Base-by-base conservation (phyloP, 2,888 invertebrate species). In the Barypeithes pellucidus region DNA sequence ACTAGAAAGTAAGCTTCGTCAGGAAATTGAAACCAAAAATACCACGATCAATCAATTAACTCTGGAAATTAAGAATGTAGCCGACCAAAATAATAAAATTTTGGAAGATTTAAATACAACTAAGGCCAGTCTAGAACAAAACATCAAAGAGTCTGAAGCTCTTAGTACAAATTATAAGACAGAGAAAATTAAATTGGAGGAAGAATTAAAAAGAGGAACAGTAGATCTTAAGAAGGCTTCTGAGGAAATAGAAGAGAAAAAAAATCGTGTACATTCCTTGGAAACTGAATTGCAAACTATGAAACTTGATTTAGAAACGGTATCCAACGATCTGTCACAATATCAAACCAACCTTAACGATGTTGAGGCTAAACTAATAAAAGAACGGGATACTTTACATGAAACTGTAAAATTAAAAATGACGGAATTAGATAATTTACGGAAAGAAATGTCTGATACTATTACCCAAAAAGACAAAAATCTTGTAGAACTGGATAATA, bases 401-500 rank as follows among this genome's bases (percentile, higher is more conserved):
- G 80, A 83, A 61, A 77, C 78, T 9, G 77, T 86, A 41, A 83
- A 85, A 71, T 20, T 81, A 29, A 87, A 86, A 78, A 82, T 83
- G 7, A 75, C 77, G 0, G 82, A 85, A 57, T 78, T 86, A 16
- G 85, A 87, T 59, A 82, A 85, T 68, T 76, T 74, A 2, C 85
- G 85, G 67, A 82, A 84, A 33, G 83, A 85, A 69, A 82, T 72
- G 24, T 29, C 72, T 11, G 75, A 76, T n/a, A 71, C 70, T 7
- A 54, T 75, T 50, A 78, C 80, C 11, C 81, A 86, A 72, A 79
- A 85, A 12, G 81, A 82, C 65, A 78, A 81, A 72, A 88, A 90
- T 16, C 29, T 88, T 16, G 85, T 87, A 78, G 84, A 87, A 60
- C 82, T 89, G 4, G 84, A 72, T n/a, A 43, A 63, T n/a, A 18